These are phyloP conservation scores for Andricus quercusramuli DNA, from an alignment of 2,888 invertebrate genomes.

Conservation along the genomic window DNA sequence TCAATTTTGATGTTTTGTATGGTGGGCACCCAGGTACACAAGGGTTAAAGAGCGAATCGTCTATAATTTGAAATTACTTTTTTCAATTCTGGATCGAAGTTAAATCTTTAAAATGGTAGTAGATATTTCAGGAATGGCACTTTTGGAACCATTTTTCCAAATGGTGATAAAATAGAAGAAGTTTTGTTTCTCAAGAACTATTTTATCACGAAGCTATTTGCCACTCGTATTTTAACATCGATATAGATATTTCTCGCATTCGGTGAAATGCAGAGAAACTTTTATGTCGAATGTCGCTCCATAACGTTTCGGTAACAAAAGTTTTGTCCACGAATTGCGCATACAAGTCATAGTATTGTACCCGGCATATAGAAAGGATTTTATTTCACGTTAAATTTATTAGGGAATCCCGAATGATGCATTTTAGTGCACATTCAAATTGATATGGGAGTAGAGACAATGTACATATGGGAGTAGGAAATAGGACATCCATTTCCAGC, in stretches of 20 bases:
- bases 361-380: neutral
- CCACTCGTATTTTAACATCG: constrained; percentile 28
- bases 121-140: neutral
- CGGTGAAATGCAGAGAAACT: constrained; percentile 26
- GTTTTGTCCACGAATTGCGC: constrained; percentile 11
- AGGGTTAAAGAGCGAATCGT: no score
- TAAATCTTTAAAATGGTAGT: neutral
- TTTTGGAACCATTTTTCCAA: constrained; percentile 9
- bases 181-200: neutral
- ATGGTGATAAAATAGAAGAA: neutral
- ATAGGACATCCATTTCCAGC: neutral
- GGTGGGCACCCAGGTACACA: no score
- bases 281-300: constrained; percentile 32
- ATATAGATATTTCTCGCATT: constrained; percentile 6
- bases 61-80: no score
- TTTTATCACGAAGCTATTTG: constrained; percentile 11
- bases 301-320: constrained; percentile 33
- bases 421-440: constrained; percentile 19
- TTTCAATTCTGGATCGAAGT: neutral
- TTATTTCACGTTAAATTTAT: constrained; percentile 31
- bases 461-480: neutral
- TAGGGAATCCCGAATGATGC: constrained; percentile 30
- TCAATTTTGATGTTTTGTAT: no score
- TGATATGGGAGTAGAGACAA: constrained; percentile 16
- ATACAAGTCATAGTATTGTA: constrained; percentile 24